Evolutionary conservation across 2,888 invertebrate genomes (phyloP), one percentile per base, ranked within the genome.

Genomic region (Campopleginae sp.): DNA sequence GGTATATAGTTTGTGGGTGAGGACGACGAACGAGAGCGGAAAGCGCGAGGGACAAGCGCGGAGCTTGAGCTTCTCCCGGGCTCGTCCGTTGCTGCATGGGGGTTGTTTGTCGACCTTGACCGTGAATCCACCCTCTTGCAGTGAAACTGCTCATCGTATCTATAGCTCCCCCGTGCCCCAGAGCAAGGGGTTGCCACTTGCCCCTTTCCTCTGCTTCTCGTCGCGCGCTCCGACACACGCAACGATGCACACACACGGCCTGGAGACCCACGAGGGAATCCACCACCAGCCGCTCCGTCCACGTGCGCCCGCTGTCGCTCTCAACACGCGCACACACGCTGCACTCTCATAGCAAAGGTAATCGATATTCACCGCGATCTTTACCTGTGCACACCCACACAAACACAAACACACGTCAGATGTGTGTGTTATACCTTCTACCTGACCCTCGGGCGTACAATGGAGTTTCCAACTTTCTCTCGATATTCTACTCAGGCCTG

Each of bases 41-140:
- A 68, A 12, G 12, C 44, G 12, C 44, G 71, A 72, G 71, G 72
- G 66, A 46, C 48, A 33, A 10, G 63, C 54, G 1, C 33, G 19
- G 44, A n/a, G 48, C 70, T 33, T 71, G 77, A 12, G 27, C 4
- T 27, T 27, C 27, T 27, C 58, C 27, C 27, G 27, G 58, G 58
- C 70, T 84, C 79, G 58, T 81, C 66, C 82, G 81, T 82, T 80
- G 75, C 71, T 66, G n/a, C n/a, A n/a, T n/a, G 71, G 79, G 88
- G 91, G 88, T 90, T 88, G 88, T 86, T 84, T 87, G 80, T 81
- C 88, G 89, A 84, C 90, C 90, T 90, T 91, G 90, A 90, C 90
- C 90, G 90, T 90, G 90, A 91, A 90, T 82, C 51, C 88, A 88
- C 71, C 88, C 86, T 87, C 63, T 79, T 23, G 6, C 6, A 5